Evolutionary conservation across 2,113 vertebrate genomes (phyloP).

Genomic region (Oreocharis arfaki): DNA sequence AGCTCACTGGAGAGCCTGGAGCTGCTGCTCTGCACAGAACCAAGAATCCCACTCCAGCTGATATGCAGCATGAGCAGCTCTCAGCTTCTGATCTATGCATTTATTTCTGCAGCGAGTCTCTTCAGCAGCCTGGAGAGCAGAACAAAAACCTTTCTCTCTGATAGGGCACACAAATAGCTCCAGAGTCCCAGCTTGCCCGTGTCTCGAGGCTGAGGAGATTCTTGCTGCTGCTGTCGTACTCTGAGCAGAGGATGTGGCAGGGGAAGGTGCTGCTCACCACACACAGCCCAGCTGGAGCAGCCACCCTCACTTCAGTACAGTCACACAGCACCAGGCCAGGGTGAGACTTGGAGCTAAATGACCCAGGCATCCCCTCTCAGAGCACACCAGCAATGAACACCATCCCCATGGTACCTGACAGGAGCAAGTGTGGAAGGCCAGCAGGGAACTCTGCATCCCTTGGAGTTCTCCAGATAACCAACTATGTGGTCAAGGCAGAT

Average conservation of each 20-base stretch:
- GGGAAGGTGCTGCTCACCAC: not conserved
- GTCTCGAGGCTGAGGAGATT: not conserved
- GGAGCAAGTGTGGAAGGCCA: not conserved
- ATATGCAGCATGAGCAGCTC: not conserved
- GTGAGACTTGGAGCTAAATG: not conserved
- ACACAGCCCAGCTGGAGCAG: not conserved
- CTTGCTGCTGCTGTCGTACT: not conserved
- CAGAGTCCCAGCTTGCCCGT: not conserved
- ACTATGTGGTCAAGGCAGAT: not conserved
- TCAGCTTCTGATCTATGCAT: not conserved
- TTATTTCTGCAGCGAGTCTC: not conserved
- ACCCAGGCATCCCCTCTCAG: not conserved
- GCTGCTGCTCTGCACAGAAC: not conserved
- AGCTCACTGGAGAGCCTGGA: not conserved
- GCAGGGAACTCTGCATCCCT: not conserved
- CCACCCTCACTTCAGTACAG: not conserved
- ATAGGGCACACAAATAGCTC: not conserved
- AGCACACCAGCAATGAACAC: not conserved
- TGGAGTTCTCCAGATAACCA: not conserved
- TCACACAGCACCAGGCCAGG: not conserved
- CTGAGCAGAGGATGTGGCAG: not conserved
- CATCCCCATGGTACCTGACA: not conserved
- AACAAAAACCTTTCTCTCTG: not conserved
- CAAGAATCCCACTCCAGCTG: not conserved
- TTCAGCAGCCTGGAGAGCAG: not conserved